Evolutionary conservation across 2,113 vertebrate genomes (phyloP), one percentile per base, ranked within the genome.

Genomic region (Zeus faber): DNA sequence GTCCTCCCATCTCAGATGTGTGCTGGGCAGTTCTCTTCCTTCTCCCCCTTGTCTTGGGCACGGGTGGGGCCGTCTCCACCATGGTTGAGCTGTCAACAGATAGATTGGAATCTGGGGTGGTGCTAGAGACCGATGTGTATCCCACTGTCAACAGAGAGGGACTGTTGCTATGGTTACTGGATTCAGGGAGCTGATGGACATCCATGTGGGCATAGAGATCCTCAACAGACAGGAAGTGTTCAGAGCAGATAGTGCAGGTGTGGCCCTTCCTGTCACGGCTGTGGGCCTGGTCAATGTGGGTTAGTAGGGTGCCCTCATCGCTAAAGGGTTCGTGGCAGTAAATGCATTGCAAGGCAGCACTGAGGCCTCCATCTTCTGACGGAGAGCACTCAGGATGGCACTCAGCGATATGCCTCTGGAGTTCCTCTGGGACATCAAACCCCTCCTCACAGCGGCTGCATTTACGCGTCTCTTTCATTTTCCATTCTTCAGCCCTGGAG

Each of bases 371-470:
- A 64, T 95, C 95, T 67, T 95, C 93, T 1, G 93, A 94, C 0
- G 96, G 95, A 20, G 95, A 97, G 79, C 95, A 95, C 71, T 99
- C 96, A 0, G 96, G 95, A 77, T 99, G 96, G 82, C 96, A 97
- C 85, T 98, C 96, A 0, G 92, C 92, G 22, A 99, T 98, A 81
- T 99, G 96, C 77, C 93, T 93, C 80, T 98, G 96, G 54, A 99
- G 92, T 72, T 99, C 96, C 67, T 98, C 96, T 0, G 95, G 95
- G 62, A 97, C 93, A 72, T 98, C 94, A 62, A 99, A 99, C 51
- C 96, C 96, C 86, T 99, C 96, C 73, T 99, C 96, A 2, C 96
- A 99, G 59, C 94, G 94, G 72, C 95, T 93, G 83, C 96, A 99
- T 74, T 98, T 98, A 72, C 95, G 94, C n/a, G 95, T 93, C 85